Evolutionary conservation across 1,140 invertebrate species (phyloP), one percentile per base, ranked within the genome.

Genomic region (Zaprionus inermis): DNA sequence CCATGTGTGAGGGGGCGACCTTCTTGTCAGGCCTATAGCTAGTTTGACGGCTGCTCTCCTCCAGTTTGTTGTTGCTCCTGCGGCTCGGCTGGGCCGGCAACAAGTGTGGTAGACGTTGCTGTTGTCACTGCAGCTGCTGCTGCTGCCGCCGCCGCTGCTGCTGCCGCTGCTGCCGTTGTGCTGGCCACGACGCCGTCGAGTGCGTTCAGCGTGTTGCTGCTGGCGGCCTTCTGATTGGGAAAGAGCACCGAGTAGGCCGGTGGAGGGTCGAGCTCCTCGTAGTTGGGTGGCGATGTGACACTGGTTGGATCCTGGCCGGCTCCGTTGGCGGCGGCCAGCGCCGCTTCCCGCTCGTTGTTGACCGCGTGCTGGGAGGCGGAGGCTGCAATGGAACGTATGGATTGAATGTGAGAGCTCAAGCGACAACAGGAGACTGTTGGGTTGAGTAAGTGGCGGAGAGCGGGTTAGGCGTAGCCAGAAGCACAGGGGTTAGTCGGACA

Each of bases 341-440:
- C 84, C 59, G 91, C 81, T 72, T 91, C 91, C 20, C 90, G 81
- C 69, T 92, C 91, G 36, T 91, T 92, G 55, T 92, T 91, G 4
- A 91, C 91, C 44, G 91, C 90, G 54, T 91, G 90, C 73, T 92
- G 91, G 0, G 91, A 92, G 14, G 91, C 91, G 28, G 91, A 92
- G 55, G 91, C 91, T 92, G 90, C 74, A 92, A 92, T 64, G 72
- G 81, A 81, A 90, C 86, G 90, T 74, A 91, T 91, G 86, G 86
- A 70, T 91, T 91, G 80, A 91, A 91, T 91, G 90, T 91, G 78
- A 90, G 77, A 82, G 90, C 78, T 88, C 76, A 91, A 88, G 90
- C 90, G 90, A 80, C 90, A 91, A 91, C 90, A 91, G 78, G 76
- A 64, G 76, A 90, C 90, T 91, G 79, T 49, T 49, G 38, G 16